Percentiles rank a stretch among this genome's conserved stretches.
phyloP scores from a whole-genome alignment of 2,797 vertebrate genomes.

The Lepus oiostolus region DNA sequence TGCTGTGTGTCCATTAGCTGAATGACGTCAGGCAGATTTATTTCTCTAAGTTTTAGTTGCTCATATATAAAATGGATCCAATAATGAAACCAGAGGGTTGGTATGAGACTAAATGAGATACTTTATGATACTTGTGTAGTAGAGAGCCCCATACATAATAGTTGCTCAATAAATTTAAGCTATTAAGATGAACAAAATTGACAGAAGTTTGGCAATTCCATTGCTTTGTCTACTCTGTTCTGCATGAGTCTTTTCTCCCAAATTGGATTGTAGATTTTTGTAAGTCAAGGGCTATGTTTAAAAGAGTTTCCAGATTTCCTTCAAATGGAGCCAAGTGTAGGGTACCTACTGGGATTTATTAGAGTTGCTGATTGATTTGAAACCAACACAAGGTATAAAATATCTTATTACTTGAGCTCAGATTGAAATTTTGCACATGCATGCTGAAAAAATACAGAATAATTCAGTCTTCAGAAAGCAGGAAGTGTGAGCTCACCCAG shows the following conservation, averaged over 20 bases:
- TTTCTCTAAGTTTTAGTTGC: background rate
- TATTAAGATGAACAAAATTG: background rate
- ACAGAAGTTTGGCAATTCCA: background rate
- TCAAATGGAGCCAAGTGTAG: background rate
- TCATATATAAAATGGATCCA: background rate
- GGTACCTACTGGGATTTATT: background rate
- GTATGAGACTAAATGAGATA: background rate
- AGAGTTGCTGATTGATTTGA: constrained; percentile 9
- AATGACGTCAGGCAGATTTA: background rate
- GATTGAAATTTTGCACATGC: background rate
- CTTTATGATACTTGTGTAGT: background rate
- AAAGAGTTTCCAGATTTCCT: constrained; percentile 27
- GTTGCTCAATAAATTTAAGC: background rate
- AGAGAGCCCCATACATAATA: background rate
- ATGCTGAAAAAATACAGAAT: background rate
- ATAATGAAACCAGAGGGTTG: background rate
- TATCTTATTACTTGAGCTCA: background rate
- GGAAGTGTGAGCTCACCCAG: background rate
- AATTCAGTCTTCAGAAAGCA: background rate
- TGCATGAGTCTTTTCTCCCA: background rate
- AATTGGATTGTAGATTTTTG: background rate
- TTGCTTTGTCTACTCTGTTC: background rate
- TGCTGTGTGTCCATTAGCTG: constrained; percentile 8
- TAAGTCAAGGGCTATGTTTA: background rate
- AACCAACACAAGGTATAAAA: constrained; percentile 6